Evolutionary conservation across 2,113 vertebrate species (phyloP).

Genomic region (Scalopus aquaticus): DNA sequence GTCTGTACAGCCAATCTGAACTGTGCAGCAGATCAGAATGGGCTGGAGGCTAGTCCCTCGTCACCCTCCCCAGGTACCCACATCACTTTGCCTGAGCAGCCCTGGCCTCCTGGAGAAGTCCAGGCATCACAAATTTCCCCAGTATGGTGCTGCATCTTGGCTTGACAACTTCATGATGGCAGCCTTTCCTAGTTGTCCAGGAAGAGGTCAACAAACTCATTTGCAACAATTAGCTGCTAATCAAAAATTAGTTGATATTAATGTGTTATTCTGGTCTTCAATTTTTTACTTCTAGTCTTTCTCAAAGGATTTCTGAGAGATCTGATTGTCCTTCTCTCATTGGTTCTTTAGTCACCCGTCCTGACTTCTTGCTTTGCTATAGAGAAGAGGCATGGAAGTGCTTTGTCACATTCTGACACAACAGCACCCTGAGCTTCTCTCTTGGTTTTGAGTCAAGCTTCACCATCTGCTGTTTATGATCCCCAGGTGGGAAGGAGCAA

Average conservation of each 20-base stretch:
- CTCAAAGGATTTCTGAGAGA: constrained; percentile 27
- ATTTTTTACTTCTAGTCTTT: constrained; percentile 21
- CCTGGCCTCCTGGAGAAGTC: not conserved
- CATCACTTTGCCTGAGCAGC: not conserved
- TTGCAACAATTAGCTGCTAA: constrained; percentile 62
- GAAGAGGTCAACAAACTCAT: constrained; percentile 36
- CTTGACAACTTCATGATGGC: not conserved
- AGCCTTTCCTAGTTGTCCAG: not conserved
- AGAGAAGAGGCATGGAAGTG: not conserved
- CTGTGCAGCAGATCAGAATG: no score
- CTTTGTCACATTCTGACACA: not conserved
- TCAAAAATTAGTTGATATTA: constrained; percentile 56
- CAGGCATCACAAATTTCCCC: not conserved
- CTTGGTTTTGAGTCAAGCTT: not conserved
- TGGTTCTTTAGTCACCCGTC: not conserved
- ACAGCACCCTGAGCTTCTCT: not conserved
- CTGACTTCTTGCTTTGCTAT: not conserved
- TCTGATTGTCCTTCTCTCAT: not conserved
- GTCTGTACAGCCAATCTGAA: not conserved
- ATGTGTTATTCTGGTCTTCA: constrained; percentile 15
- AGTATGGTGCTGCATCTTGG: not conserved
- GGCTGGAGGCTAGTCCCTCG: not conserved
- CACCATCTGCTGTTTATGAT: not conserved
- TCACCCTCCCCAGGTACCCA: rapidly evolving
- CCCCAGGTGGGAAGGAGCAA: not conserved